These are phyloP conservation scores for Molorchus minor DNA, from an alignment of 2,888 invertebrate species.

Conservation along the genomic window DNA sequence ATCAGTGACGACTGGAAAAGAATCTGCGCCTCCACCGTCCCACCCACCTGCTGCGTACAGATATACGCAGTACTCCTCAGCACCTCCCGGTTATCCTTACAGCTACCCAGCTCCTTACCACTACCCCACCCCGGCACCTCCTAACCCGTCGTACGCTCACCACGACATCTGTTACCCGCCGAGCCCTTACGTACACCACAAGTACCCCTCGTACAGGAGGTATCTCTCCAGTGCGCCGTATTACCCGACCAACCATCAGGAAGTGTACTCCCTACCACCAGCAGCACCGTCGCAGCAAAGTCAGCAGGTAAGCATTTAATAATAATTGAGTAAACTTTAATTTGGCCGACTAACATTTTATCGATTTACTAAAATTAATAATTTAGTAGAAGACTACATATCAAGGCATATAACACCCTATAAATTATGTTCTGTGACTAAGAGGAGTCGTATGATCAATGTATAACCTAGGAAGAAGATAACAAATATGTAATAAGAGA, in stretches of 20 bases:
- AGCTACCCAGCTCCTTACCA: slow-evolving; percentile 61
- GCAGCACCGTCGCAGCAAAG: slow-evolving; percentile 54
- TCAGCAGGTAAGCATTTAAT: slow-evolving; percentile 58
- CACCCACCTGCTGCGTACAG: slow-evolving; percentile 64
- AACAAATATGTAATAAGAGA: no score
- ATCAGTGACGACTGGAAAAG: slow-evolving; percentile 59
- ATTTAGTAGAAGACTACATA: no score
- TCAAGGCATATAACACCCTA: no score
- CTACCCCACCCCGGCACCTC: slow-evolving; percentile 65
- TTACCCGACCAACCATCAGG: slow-evolving; percentile 61
- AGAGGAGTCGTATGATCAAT: no score
- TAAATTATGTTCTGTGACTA: no score
- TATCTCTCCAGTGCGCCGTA: slow-evolving; percentile 62
- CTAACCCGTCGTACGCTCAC: slow-evolving; percentile 57
- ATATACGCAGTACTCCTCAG: slow-evolving; percentile 60
- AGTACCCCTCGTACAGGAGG: slow-evolving; percentile 55
- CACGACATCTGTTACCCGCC: slow-evolving; percentile 67
- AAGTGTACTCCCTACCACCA: slow-evolving; percentile 64
- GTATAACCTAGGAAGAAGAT: no score
- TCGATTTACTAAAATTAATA: no score
- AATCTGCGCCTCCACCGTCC: slow-evolving; percentile 58
- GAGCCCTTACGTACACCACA: slow-evolving; percentile 57
- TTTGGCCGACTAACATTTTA: no score
- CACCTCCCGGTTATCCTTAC: slow-evolving; percentile 56
- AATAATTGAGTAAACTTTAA: no score